phyloP scores from a whole-genome alignment of 2,888 invertebrate genomes.

The Cephus spinipes region DNA sequence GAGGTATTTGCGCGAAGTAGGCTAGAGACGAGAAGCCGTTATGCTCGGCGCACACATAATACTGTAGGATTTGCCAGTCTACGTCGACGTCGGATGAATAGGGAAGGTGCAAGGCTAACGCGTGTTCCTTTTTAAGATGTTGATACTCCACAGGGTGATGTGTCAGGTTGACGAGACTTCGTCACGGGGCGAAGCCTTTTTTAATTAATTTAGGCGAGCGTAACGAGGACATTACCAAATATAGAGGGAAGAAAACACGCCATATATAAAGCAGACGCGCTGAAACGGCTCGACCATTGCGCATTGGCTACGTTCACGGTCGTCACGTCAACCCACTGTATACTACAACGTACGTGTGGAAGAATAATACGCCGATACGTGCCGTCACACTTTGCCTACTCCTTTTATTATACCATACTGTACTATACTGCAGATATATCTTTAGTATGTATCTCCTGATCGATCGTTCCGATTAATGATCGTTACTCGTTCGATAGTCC shows the following conservation, averaged over 20 bases:
- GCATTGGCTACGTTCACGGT: background rate
- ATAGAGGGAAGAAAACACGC: conserved; percentile 35
- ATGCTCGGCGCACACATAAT: background rate
- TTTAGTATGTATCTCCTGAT: background rate
- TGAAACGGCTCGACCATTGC: background rate
- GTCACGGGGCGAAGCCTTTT: background rate
- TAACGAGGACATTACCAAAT: conserved; percentile 27
- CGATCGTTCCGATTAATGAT: background rate
- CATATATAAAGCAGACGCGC: conserved; percentile 34
- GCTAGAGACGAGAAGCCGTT: background rate
- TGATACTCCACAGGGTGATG: background rate
- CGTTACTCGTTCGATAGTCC: background rate
- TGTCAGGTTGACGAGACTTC: background rate
- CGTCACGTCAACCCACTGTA: background rate
- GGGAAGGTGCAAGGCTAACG: background rate
- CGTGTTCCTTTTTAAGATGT: background rate
- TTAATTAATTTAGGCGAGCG: conserved; percentile 15
- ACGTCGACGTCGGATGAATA: background rate
- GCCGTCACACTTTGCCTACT: background rate
- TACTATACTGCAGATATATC: background rate
- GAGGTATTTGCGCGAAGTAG: background rate
- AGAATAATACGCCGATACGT: background rate
- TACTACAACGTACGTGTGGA: background rate
- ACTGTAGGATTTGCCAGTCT: background rate
- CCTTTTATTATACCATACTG: background rate